Evolutionary conservation across 1,140 invertebrate species (phyloP).

Genomic region (Pogonognathellus flavescens): DNA sequence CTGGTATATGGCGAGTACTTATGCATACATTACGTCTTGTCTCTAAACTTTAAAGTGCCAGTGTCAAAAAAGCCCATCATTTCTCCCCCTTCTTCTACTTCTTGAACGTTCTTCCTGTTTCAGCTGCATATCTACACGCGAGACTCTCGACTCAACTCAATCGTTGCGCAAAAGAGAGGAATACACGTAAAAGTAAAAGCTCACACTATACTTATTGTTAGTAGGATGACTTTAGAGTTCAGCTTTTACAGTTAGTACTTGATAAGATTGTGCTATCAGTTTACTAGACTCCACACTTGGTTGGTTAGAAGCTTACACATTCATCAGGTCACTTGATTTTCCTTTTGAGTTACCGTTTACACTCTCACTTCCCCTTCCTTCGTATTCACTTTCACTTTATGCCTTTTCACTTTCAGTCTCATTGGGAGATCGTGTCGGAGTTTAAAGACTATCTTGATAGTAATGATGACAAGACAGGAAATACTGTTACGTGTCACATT

Average conservation of each 20-base stretch:
- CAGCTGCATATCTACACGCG: neutral
- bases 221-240: conserved; percentile 4
- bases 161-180: neutral
- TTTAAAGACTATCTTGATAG: conserved; percentile 30
- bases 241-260: conserved; percentile 20
- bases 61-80: conserved; percentile 18
- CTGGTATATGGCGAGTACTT: conserved; percentile 24
- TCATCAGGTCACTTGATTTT: conserved; percentile 44
- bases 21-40: conserved; percentile 36
- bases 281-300: neutral
- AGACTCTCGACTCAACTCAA: neutral
- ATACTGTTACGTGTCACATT: conserved; percentile 37
- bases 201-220: neutral
- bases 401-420: conserved; percentile 11
- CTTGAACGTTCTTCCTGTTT: neutral
- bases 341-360: neutral
- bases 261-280: neutral
- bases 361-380: conserved; percentile 15
- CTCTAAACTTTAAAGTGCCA: conserved; percentile 36
- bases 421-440: conserved; percentile 25
- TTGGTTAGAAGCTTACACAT: neutral
- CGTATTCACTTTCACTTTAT: conserved; percentile 4
- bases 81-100: neutral
- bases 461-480: conserved; percentile 48
- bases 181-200: neutral